A percentile compares a stretch with the other conserved stretches of the same genome.
Conservation (phyloP, 2,113 vertebrate species). For the Lepus timidus region DNA sequence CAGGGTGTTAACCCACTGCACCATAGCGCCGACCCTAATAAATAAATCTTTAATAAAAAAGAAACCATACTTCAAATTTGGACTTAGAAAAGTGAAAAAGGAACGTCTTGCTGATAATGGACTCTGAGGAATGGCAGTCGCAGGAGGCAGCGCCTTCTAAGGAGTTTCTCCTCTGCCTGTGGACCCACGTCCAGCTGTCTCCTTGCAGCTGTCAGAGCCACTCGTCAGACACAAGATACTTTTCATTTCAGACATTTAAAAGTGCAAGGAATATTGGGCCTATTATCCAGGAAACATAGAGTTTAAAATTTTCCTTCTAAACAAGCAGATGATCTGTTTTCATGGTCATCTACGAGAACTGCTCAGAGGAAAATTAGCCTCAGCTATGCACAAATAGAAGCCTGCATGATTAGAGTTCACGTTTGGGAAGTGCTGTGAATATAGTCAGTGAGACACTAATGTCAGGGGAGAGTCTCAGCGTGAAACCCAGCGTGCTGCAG, state of each 20-base stretch:
- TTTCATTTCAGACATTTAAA: slow-evolving; percentile 13
- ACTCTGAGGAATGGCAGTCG: rapidly evolving
- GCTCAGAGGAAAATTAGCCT: not conserved
- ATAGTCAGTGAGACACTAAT: too few species aligned
- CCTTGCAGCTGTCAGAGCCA: not conserved
- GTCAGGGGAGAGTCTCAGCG: not conserved
- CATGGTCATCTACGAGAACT: not conserved
- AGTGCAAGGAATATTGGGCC: not conserved
- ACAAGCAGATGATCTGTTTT: not conserved
- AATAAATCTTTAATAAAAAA: too few species aligned
- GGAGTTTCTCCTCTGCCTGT: rapidly evolving
- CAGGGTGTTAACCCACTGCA: too few species aligned
- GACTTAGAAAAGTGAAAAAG: too few species aligned
- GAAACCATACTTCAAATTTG: too few species aligned
- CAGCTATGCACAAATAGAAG: not conserved
- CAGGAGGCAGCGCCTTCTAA: rapidly evolving
- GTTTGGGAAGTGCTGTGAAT: not conserved
- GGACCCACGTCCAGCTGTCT: not conserved
- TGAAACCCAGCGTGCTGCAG: rapidly evolving
- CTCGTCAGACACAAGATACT: not conserved
- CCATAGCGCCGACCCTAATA: too few species aligned
- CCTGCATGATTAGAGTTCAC: not conserved
- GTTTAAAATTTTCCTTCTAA: not conserved
- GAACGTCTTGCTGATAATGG: not conserved
- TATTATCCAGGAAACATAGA: not conserved